These are phyloP conservation scores for Hipparchia semele DNA, from an alignment of 2,888 invertebrate species.

Conservation along the genomic window DNA sequence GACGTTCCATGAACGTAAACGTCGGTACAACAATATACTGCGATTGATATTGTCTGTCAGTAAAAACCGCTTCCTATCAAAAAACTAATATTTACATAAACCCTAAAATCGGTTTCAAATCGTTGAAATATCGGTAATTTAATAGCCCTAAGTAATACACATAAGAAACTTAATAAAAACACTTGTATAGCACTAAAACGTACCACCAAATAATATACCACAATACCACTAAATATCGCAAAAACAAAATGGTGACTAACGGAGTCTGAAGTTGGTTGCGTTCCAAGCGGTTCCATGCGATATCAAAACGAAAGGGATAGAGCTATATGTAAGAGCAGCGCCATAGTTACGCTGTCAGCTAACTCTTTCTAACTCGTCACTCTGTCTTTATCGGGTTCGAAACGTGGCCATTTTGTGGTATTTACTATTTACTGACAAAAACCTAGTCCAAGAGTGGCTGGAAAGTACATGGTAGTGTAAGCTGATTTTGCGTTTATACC, in stretches of 20 bases:
- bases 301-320: constrained; percentile 8
- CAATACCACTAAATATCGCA: background rate
- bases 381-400: background rate
- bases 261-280: background rate
- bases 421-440: background rate
- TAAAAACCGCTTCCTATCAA: too few species aligned
- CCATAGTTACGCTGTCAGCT: background rate
- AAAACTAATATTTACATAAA: too few species aligned
- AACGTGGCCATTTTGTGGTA: background rate
- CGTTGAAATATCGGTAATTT: too few species aligned
- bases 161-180: background rate
- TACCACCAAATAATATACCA: background rate
- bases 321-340: background rate
- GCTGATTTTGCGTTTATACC: too few species aligned
- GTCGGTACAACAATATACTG: too few species aligned
- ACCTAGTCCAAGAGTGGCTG: too few species aligned
- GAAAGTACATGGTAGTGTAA: too few species aligned
- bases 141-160: too few species aligned
- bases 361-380: background rate
- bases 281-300: background rate
- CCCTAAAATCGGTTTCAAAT: too few species aligned
- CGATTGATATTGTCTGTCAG: too few species aligned
- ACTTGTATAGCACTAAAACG: background rate
- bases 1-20: too few species aligned
- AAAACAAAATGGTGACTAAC: background rate